A percentile compares a stretch with the other conserved stretches of the same genome.
Conservation (phyloP, 35 echinoderm and acorn worm genomes). For the Ophioderma brevispina region DNA sequence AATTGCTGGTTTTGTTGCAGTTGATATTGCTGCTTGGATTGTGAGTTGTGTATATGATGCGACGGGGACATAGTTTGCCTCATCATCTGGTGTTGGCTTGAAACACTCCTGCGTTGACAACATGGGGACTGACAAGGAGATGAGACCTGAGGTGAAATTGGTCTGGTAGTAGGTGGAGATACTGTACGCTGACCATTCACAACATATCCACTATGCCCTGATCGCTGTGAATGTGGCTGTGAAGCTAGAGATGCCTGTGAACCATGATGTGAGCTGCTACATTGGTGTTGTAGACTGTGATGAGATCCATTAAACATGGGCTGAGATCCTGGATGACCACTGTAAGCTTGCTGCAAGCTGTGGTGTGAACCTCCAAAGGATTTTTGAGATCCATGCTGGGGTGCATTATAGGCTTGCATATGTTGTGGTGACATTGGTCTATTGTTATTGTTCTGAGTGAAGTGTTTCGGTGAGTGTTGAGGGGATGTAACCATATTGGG, state of each 20-base stretch:
- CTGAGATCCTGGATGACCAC: neutral
- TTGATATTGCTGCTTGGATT: neutral
- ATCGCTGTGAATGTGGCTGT: neutral
- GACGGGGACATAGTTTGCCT: neutral
- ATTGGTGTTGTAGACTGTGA: neutral
- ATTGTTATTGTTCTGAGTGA: constrained; percentile 12
- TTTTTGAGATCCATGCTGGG: neutral
- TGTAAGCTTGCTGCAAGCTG: neutral
- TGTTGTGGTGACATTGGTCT: constrained; percentile 30
- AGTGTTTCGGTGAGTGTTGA: constrained; percentile 58
- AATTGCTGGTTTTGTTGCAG: neutral
- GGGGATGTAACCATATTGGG: constrained; percentile 51
- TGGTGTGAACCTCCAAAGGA: neutral
- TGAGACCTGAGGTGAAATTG: neutral
- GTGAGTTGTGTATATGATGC: neutral
- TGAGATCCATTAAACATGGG: neutral
- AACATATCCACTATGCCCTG: neutral
- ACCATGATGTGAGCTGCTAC: neutral
- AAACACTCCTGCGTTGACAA: constrained; percentile 23
- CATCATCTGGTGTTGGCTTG: constrained; percentile 16
- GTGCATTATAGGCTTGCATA: neutral
- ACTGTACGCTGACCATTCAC: neutral
- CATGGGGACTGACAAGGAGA: constrained; percentile 22
- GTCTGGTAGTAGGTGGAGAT: neutral
- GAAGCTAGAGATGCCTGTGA: neutral